These are phyloP conservation scores for Perognathus longimembris DNA, from an alignment of 2,113 vertebrate species.

Conservation along the genomic window DNA sequence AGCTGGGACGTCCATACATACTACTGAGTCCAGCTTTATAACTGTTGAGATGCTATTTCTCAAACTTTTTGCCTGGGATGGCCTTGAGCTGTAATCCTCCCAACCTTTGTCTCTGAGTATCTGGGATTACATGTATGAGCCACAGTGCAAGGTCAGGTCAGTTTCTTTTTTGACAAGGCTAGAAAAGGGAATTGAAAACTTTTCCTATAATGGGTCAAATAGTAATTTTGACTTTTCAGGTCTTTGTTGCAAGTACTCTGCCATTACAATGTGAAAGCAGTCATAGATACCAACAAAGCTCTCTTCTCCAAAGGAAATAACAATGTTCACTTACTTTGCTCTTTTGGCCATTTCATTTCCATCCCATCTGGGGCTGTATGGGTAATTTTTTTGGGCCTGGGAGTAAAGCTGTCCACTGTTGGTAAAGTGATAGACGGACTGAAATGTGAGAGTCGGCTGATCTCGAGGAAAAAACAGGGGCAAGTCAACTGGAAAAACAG, in stretches of 20 bases:
- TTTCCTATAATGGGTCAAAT: not conserved
- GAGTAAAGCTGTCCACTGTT: conserved; percentile 98
- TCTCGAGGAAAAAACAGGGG: conserved; percentile 98
- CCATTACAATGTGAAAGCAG: not conserved
- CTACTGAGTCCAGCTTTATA: too few relatives aligned
- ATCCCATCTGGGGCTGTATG: conserved; percentile 99
- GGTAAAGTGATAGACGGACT: conserved; percentile 98
- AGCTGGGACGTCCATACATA: too few relatives aligned
- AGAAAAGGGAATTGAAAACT: not conserved
- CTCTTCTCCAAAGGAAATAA: conserved; percentile 10
- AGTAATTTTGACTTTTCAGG: not conserved
- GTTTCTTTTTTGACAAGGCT: not conserved
- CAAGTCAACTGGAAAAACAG: conserved; percentile 92
- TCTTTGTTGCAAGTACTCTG: not conserved
- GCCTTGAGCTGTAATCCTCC: too few relatives aligned
- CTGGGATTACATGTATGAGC: too few relatives aligned
- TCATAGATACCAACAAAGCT: not conserved
- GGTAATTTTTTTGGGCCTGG: conserved; percentile 98
- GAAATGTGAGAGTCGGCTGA: conserved; percentile 97
- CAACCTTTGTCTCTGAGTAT: too few relatives aligned
- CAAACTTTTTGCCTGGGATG: too few relatives aligned
- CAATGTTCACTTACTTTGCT: conserved; percentile 93
- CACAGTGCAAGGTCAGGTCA: not conserved
- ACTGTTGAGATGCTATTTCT: too few relatives aligned
- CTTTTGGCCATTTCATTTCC: conserved; percentile 99